Evolutionary conservation across 2,797 vertebrate genomes (phyloP).

Genomic region (Macropus fuliginosus): DNA sequence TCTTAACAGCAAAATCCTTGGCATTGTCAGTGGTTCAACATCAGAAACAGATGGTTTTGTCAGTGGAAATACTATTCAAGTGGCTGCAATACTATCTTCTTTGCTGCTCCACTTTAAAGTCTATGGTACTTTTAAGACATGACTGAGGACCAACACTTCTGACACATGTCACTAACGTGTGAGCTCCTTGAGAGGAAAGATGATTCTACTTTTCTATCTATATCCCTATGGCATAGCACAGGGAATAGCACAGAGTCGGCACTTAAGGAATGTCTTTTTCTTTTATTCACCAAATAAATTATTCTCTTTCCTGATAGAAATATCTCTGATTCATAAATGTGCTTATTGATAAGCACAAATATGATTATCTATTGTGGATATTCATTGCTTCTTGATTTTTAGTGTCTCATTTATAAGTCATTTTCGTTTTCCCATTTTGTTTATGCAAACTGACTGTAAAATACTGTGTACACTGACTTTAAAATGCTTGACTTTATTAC

Average conservation of each 20-base stretch:
- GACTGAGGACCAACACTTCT: not conserved
- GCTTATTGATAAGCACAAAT: not conserved
- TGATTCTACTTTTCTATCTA: not conserved
- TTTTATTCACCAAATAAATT: not conserved
- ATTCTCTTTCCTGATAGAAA: not conserved
- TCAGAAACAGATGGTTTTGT: not conserved
- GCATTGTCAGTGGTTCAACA: not conserved
- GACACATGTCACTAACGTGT: not conserved
- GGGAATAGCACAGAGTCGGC: not conserved
- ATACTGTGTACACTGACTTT: not conserved
- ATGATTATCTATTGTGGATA: not conserved
- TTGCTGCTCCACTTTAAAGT: not conserved
- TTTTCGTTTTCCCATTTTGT: not conserved
- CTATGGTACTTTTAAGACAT: not conserved
- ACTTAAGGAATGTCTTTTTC: not conserved
- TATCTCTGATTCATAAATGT: accelerated
- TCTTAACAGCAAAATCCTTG: not conserved
- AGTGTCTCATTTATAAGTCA: not conserved
- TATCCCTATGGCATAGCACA: not conserved
- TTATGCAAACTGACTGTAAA: not conserved
- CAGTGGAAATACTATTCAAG: not conserved
- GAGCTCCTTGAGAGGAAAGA: not conserved
- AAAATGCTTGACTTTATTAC: not conserved
- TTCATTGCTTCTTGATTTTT: not conserved
- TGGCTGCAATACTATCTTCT: not conserved